Evolutionary conservation across 2,888 invertebrate genomes (phyloP).

Genomic region (Agrochola lychnidis): DNA sequence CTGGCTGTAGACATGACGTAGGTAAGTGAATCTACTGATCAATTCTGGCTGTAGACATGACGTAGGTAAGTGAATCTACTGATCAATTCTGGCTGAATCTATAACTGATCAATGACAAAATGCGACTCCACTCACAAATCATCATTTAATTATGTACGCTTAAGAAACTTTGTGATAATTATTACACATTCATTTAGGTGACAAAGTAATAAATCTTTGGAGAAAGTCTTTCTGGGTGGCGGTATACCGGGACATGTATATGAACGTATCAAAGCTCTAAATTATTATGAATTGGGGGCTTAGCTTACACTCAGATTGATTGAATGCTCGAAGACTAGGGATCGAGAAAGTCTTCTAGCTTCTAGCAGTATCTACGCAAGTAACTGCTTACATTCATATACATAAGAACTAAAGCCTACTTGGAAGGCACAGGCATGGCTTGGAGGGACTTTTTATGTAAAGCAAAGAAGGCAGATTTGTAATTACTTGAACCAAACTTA

Average conservation of each 20-base stretch:
- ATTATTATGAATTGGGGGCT: conserved; percentile 47
- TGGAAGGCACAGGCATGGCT: neutral
- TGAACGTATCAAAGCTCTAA: conserved; percentile 35
- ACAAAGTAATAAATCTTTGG: conserved; percentile 43
- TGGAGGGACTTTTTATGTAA: neutral
- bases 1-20: too few relatives aligned
- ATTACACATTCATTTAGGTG: conserved; percentile 47
- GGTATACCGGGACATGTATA: neutral
- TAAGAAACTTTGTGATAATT: conserved; percentile 47
- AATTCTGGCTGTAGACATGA: too few relatives aligned
- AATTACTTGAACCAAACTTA: neutral
- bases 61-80: too few relatives aligned
- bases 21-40: too few relatives aligned
- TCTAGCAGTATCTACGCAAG: neutral
- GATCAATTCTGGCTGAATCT: neutral
- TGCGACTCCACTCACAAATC: conserved; percentile 8
- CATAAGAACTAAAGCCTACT: neutral
- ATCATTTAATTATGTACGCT: conserved; percentile 13
- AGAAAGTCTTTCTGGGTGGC: conserved; percentile 42
- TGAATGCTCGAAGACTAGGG: conserved; percentile 9
- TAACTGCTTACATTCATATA: neutral
- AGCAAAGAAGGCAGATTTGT: neutral
- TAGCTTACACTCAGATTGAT: conserved; percentile 26
- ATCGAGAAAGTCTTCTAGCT: neutral
- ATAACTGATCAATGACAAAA: neutral